Percentiles rank a stretch among this genome's conserved stretches.
Evolutionary conservation across 2,888 invertebrate species (phyloP).

Genomic region (Cephus pygmeus): DNA sequence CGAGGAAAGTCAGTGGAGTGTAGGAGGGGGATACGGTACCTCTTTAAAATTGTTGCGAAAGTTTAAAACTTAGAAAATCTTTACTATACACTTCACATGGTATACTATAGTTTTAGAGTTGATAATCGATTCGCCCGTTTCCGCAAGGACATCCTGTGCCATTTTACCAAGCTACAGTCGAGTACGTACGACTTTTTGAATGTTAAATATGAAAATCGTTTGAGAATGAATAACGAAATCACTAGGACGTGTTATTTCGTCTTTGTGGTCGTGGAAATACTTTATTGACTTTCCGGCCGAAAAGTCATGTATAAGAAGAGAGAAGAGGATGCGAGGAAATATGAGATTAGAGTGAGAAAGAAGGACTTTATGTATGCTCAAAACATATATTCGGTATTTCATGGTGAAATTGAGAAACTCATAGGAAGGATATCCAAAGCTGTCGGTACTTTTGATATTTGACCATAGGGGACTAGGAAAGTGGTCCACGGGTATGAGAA

Average conservation of each 20-base stretch:
- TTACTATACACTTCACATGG: conserved; percentile 20
- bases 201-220: not conserved
- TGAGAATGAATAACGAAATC: not conserved
- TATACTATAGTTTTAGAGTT: conserved; percentile 39
- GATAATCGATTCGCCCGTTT: conserved; percentile 41
- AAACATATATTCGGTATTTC: not conserved
- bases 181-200: not conserved
- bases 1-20: not conserved
- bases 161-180: conserved; percentile 4
- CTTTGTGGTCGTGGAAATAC: not conserved
- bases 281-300: not conserved
- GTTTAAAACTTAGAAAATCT: conserved; percentile 31
- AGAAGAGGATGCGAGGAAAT: not conserved
- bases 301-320: not conserved
- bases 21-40: not conserved
- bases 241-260: not conserved
- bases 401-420: not conserved
- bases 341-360: not conserved
- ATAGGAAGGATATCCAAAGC: not conserved
- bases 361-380: not conserved
- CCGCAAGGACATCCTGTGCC: conserved; percentile 20
- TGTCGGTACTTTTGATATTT: conserved; percentile 49
- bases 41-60: conserved; percentile 14
- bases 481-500: conserved; percentile 35
- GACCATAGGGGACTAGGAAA: conserved; percentile 28